Evolutionary conservation across 2,888 invertebrate genomes (phyloP).

Genomic region (Cephalotes varians): DNA sequence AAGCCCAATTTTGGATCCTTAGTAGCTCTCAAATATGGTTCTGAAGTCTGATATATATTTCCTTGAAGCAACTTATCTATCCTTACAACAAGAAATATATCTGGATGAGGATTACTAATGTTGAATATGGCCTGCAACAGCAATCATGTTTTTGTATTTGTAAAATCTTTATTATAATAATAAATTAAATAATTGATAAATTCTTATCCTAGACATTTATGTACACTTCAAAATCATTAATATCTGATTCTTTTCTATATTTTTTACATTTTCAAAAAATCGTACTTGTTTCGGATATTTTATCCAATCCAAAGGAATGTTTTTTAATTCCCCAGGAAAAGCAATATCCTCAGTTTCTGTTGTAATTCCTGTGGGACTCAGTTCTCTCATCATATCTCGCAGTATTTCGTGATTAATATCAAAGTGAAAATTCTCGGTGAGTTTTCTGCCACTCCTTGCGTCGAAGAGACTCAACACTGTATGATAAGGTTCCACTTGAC

Average conservation of each 20-base stretch:
- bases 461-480: slow-evolving; percentile 96
- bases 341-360: slow-evolving; percentile 87
- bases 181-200: slow-evolving; percentile 9
- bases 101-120: slow-evolving; percentile 95
- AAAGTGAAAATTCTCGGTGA: slow-evolving; percentile 97
- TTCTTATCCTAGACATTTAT: not conserved
- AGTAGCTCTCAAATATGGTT: slow-evolving; percentile 94
- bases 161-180: too few relatives aligned
- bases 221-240: not conserved
- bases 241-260: not conserved
- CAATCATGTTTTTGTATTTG: not conserved
- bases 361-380: slow-evolving; percentile 87
- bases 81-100: slow-evolving; percentile 96
- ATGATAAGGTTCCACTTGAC: slow-evolving; percentile 97
- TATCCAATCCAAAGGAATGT: slow-evolving; percentile 92
- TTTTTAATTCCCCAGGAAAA: slow-evolving; percentile 89
- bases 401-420: slow-evolving; percentile 93
- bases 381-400: slow-evolving; percentile 87
- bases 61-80: slow-evolving; percentile 98
- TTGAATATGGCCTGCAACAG: slow-evolving; percentile 92
- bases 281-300: slow-evolving; percentile 89
- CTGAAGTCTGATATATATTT: slow-evolving; percentile 93
- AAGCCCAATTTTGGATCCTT: slow-evolving; percentile 92
- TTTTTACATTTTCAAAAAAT: too few relatives aligned
- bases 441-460: slow-evolving; percentile 93